A percentile compares a stretch with the other conserved stretches of the same genome.
These are phyloP conservation scores for Centropus bengalensis DNA, from an alignment of 2,113 vertebrate genomes.

Conservation along the genomic window DNA sequence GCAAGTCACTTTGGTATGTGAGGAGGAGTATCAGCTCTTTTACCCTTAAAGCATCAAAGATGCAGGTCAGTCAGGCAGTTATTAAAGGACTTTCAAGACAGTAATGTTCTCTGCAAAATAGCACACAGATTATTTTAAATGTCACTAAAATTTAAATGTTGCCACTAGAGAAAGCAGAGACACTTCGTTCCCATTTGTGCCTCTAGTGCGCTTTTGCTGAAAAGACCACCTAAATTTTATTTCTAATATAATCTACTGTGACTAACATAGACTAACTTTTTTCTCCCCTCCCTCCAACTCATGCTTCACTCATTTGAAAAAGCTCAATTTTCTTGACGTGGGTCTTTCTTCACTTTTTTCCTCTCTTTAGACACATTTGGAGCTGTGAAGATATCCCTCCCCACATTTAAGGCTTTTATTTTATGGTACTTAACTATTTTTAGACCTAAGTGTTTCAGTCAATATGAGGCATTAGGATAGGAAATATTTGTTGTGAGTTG, in stretches of 20 bases:
- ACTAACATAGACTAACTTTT: not conserved
- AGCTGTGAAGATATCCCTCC: not conserved
- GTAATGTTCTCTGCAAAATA: not conserved
- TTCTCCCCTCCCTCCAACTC: not conserved
- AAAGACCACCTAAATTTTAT: not conserved
- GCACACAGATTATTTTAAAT: not conserved
- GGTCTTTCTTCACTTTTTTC: not conserved
- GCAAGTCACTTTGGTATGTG: not conserved
- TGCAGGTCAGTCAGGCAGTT: not conserved
- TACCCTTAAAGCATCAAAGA: not conserved
- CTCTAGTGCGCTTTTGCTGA: not conserved
- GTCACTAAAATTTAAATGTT: conserved; percentile 1
- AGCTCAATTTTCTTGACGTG: not conserved
- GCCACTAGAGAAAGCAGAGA: not conserved
- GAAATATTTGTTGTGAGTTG: conserved; percentile 24
- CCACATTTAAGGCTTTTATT: not conserved
- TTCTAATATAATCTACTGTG: not conserved
- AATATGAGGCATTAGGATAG: conserved; percentile 1
- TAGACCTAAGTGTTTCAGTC: conserved; percentile 6
- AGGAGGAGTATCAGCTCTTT: not conserved
- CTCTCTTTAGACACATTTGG: not conserved
- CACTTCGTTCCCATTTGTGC: not conserved
- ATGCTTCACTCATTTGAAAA: not conserved
- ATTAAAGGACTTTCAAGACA: not conserved
- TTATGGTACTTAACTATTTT: not conserved